These are phyloP conservation scores for Xiphophorus hellerii DNA, from an alignment of 2,113 vertebrate genomes.

Conservation along the genomic window DNA sequence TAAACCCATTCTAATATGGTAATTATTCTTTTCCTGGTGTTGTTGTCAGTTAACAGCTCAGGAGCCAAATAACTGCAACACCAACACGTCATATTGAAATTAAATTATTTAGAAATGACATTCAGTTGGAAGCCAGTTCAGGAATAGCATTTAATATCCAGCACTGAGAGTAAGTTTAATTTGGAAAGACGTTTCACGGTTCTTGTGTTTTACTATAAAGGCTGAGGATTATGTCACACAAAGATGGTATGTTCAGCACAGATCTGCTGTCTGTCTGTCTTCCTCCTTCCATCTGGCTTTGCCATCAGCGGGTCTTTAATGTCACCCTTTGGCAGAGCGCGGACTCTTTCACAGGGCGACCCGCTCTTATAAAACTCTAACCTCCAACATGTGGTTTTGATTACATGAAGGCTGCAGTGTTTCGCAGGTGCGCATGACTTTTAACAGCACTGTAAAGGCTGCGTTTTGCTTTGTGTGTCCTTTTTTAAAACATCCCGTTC, in stretches of 20 bases:
- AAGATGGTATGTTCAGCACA: neutral
- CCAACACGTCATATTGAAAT: conserved; percentile 28
- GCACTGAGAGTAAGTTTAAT: neutral
- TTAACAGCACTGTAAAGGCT: neutral
- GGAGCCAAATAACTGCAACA: conserved; percentile 39
- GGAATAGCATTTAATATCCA: neutral
- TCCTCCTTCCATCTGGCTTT: conserved; percentile 69
- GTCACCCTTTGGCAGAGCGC: conserved; percentile 72
- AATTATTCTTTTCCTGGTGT: conserved; percentile 68
- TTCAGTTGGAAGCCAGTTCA: conserved; percentile 19
- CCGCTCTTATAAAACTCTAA: conserved; percentile 73
- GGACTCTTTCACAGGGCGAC: conserved; percentile 68
- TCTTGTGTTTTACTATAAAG: neutral
- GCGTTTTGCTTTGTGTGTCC: conserved; percentile 9
- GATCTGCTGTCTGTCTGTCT: conserved; percentile 21
- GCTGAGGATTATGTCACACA: neutral
- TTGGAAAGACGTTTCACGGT: neutral
- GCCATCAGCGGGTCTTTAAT: conserved; percentile 75
- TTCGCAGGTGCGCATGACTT: conserved; percentile 9
- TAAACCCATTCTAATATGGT: conserved; percentile 18
- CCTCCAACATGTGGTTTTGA: conserved; percentile 51
- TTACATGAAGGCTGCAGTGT: conserved; percentile 37
- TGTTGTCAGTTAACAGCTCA: conserved; percentile 65
- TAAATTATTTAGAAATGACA: conserved; percentile 54
- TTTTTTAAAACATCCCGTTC: neutral